A percentile compares a stretch with the other conserved stretches of the same genome.
phyloP scores from a whole-genome alignment of 1,140 invertebrate genomes.

The Rhyzopertha dominica region DNA sequence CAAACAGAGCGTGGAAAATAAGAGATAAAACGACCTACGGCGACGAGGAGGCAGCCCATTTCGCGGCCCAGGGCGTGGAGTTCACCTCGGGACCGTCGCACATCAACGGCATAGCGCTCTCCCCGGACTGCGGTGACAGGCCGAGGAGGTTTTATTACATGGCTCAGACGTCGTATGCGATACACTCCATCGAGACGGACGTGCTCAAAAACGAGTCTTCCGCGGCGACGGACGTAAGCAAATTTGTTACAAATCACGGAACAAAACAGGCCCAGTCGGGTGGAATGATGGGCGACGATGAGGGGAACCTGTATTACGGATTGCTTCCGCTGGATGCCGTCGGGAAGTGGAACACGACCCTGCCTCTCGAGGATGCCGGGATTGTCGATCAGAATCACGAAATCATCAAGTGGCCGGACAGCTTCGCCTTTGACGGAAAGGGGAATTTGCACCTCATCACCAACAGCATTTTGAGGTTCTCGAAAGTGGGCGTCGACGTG shows the following conservation, averaged over 20 bases:
- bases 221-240: conserved; percentile 29
- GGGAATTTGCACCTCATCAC: conserved; percentile 59
- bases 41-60: conserved; percentile 49
- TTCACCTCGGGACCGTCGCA: conserved; percentile 50
- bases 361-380: conserved; percentile 40
- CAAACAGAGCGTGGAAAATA: conserved; percentile 61
- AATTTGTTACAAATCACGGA: conserved; percentile 51
- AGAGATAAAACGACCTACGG: conserved; percentile 53
- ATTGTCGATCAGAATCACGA: conserved; percentile 58
- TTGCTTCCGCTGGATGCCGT: conserved; percentile 59
- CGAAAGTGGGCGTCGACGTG: conserved; percentile 2
- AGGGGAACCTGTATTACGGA: conserved; percentile 59
- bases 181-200: conserved; percentile 56
- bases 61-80: conserved; percentile 53
- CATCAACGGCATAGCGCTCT: conserved; percentile 61
- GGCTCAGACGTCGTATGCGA: conserved; percentile 56
- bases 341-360: conserved; percentile 57
- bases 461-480: conserved; percentile 50
- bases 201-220: conserved; percentile 50
- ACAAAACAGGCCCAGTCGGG: conserved; percentile 58
- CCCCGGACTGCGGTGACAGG: conserved; percentile 47
- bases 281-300: conserved; percentile 62
- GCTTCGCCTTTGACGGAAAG: conserved; percentile 60
- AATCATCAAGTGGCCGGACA: conserved; percentile 63
- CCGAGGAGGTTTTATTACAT: conserved; percentile 55